Base-by-base conservation (phyloP, 2,113 vertebrate species). In the Platichthys stellatus region DNA sequence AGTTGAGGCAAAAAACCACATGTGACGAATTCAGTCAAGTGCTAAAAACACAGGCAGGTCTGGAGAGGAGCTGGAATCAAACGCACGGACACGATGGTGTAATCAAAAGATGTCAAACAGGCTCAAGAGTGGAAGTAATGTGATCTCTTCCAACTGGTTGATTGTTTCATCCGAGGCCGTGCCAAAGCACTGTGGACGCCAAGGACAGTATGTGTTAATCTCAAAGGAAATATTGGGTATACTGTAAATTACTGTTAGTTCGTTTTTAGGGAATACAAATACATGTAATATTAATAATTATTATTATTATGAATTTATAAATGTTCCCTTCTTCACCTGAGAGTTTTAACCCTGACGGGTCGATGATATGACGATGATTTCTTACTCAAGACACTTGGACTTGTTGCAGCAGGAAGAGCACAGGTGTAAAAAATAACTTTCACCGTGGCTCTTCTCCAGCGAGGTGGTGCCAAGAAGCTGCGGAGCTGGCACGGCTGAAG, bases 371-470 rank as follows among this genome's bases (percentile, higher is more conserved):
- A 21, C 17, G 15, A 18, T 35, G 13, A 17, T 62, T 59, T 69
- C 26, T 73, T 40, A 57, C 23, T 28, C 67, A 2, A 26, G 35
- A 75, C 43, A 74, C 31, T 18, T 70, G 58, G 65, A 74, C 82
- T 69, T 82, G 78, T 79, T 24, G 0, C 47, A 31, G 68, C 80
- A 85, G 76, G 83, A 74, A 77, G 77, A 72, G 62, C 63, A 65
- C 65, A 77, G 63, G 78, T 74, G 60, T 51, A 78, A 70, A 56
- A 74, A 57, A 58, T 69, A 57, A 74, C 18, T 14, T 57, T 61
- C 57, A 63, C 51, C 12, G 21, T 71, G 62, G 57, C 62, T 69
- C 26, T 5, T 51, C 35, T 72, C 74, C 69, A 68, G 54, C 9
- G 43, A 31, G 21, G 5, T 5, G 3, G 13, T 72, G 57, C 62